A percentile compares a stretch with the other conserved stretches of the same genome.
Evolutionary conservation across 2,888 invertebrate species (phyloP).

Genomic region (Caenorhabditis drosophilae): DNA sequence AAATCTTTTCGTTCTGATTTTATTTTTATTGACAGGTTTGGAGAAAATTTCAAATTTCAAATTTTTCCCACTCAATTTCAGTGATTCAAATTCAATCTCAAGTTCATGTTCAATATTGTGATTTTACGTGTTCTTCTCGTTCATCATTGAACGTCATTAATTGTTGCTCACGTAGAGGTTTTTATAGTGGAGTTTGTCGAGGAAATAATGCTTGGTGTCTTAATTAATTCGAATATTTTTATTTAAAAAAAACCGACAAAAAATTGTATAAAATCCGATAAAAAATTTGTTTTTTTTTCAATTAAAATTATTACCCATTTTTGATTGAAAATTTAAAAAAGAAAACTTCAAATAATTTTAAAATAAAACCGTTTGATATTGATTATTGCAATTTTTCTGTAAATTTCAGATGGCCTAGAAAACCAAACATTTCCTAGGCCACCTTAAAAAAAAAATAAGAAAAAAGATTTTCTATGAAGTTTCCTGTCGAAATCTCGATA

Average conservation of each 20-base stretch:
- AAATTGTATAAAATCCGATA: too few species aligned
- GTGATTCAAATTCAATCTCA: not conserved
- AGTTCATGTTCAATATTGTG: constrained; percentile 1
- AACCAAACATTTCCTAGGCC: too few species aligned
- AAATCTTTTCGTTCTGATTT: too few species aligned
- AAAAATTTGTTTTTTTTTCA: too few species aligned
- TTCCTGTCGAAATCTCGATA: constrained; percentile 24
- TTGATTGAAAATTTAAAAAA: too few species aligned
- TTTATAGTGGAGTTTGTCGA: not conserved
- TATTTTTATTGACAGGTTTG: too few species aligned
- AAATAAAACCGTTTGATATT: not conserved
- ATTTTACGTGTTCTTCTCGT: not conserved
- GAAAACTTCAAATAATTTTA: too few species aligned
- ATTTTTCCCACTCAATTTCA: not conserved
- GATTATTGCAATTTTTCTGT: not conserved
- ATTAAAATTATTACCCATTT: too few species aligned
- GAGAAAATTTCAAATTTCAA: too few species aligned
- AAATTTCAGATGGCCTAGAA: too few species aligned
- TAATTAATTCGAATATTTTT: not conserved
- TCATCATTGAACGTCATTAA: not conserved
- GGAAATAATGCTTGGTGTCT: not conserved
- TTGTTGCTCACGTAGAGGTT: not conserved
- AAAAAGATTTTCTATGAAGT: not conserved
- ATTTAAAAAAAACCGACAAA: too few species aligned
- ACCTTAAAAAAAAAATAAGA: too few species aligned